Evolutionary conservation across 2,888 invertebrate species (phyloP), one percentile per base, ranked within the genome.

Genomic region (Dione juno): DNA sequence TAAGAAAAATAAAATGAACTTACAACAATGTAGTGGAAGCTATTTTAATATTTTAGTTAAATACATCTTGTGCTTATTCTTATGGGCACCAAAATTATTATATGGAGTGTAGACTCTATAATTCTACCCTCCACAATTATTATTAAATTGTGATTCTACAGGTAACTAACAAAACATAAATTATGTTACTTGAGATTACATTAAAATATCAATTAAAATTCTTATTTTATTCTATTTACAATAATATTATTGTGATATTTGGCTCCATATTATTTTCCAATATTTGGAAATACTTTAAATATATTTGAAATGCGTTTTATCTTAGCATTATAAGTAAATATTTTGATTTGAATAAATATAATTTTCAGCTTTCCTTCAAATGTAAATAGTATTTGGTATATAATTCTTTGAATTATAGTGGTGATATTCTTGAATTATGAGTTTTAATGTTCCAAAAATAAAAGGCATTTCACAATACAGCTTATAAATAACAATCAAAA

Each of bases 221-320:
- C 64, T 64, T 68, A 63, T 82, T 82, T 77, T 82, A 82, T 78
- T 13, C 14, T 78, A 83, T 83, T 77, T 85, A 83, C 79, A 82
- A 79, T 75, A 77, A 80, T 81, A 77, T 83, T 84, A 82, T 84
- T 88, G 85, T 87, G 88, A 88, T 90, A 89, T 91, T 91, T 91
- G 92, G 92, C 85, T 88, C 89, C 81, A 85, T 82, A 83, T 85
- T 81, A 74, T 80, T 84, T 82, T 80, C 79, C 81, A 74, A 71
- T 73, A 66, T 70, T 19, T 76, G 82, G 83, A 84, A 80, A 79
- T 77, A 77, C 75, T 75, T 77, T 73, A 77, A 72, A 67, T 76
- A 74, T 77, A 73, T 77, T 77, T 80, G 75, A 80, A 83, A 81
- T 85, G 83, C 82, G 67, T 72, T 67, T 67, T 63, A 45, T 37